Evolutionary conservation across 2,888 invertebrate species (phyloP), one percentile per base, ranked within the genome.

Genomic region (Lamproptera curius): DNA sequence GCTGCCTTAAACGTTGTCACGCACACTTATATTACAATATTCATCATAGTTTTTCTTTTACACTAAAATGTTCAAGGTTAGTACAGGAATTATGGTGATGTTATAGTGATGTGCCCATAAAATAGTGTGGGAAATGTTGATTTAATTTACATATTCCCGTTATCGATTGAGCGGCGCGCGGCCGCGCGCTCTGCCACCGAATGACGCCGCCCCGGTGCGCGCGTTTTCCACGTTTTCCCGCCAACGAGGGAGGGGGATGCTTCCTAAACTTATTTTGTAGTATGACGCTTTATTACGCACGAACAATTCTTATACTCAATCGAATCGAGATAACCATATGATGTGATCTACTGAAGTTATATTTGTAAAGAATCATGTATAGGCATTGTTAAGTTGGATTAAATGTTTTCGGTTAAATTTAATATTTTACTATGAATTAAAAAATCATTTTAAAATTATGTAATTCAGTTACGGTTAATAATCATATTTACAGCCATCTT

Each of bases 171-270:
- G 77, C 79, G 81, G 76, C 83, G 81, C 81, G 72, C 78, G 70
- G 74, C 76, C 76, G 77, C 79, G 76, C 78, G 73, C 54, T 72
- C 70, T 61, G 55, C 55, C 63, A 71, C 79, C 66, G 80, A 84
- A 76, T 82, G 85, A 80, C 62, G 67, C 69, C 62, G 62, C 64
- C 58, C 55, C 59, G 64, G 57, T 60, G 83, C 85, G 83, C 85
- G 86, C 74, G 76, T 81, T 84, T 86, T 86, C 83, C 83, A 80
- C 59, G 70, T 56, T 65, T 84, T 86, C 84, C 83, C 80, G 75
- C 70, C 74, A 74, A 65, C 65, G 60, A 54, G 43, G 51, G 45
- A 46, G 48, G 48, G 52, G 54, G 49, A 50, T 50, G 49, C 54
- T 64, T 56, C n/a, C 38, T 47, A 60, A 69, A 68, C 67, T 67